These are phyloP conservation scores for Danionella dracula DNA, from an alignment of 2,797 vertebrate genomes.

Conservation along the genomic window DNA sequence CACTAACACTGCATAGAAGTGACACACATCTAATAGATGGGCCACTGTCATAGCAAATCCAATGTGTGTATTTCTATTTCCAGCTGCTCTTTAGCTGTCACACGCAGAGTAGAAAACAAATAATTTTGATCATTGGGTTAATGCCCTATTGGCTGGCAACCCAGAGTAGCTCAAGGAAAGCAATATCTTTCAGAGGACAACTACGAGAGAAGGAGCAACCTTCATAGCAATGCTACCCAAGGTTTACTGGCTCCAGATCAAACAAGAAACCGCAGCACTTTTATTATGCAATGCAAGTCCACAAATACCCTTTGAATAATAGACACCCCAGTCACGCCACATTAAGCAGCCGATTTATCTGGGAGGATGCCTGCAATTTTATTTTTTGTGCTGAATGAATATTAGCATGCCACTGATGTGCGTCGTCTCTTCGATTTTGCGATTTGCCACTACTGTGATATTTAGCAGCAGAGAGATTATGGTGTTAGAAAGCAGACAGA, in stretches of 20 bases:
- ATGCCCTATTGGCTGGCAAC: conserved; percentile 14
- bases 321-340: conserved; percentile 3
- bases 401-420: conserved; percentile 35
- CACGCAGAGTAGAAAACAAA: neutral
- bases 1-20: too few species aligned
- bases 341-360: conserved; percentile 22
- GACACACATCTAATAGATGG: conserved; percentile 13
- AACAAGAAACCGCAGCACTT: conserved; percentile 12
- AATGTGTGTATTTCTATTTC: neutral
- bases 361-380: neutral
- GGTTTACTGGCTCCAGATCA: conserved; percentile 29
- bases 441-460: conserved; percentile 31
- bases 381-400: neutral
- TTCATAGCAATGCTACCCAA: neutral
- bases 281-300: conserved; percentile 13
- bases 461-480: conserved; percentile 38
- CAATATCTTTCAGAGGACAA: neutral
- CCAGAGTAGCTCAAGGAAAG: neutral
- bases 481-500: conserved; percentile 27
- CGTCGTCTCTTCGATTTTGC: conserved; percentile 15
- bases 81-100: neutral
- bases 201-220: neutral
- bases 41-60: conserved; percentile 14
- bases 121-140: conserved; percentile 16
- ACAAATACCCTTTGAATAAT: conserved; percentile 6